Conservation (phyloP, 2,888 invertebrate genomes). For the Acleris cristana region DNA sequence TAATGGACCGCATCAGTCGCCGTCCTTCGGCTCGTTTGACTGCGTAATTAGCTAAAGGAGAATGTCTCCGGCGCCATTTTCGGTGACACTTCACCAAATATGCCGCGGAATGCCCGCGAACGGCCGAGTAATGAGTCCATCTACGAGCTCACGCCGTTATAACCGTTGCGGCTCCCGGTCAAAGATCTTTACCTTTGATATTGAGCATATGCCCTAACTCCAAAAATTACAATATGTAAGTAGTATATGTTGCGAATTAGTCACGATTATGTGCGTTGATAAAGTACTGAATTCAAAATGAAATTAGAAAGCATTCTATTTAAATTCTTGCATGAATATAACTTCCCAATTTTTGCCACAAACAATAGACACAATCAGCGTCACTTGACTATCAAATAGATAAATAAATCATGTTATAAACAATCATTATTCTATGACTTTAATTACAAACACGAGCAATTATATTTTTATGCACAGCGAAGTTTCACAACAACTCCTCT, state of each 20-base stretch:
- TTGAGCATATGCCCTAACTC: background rate
- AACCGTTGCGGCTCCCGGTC: slow-evolving; percentile 29
- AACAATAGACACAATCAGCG: slow-evolving; percentile 19
- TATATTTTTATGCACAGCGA: slow-evolving; percentile 17
- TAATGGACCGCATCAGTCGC: slow-evolving; percentile 56
- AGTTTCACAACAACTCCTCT: slow-evolving; percentile 7
- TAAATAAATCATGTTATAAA: background rate
- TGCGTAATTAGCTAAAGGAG: slow-evolving; percentile 61
- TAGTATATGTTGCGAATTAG: no score
- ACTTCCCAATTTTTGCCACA: background rate
- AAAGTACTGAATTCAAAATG: no score
- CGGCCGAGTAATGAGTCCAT: slow-evolving; percentile 17
- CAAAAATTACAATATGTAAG: no score
- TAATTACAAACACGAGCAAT: slow-evolving; percentile 19
- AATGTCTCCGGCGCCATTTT: slow-evolving; percentile 47
- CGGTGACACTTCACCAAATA: slow-evolving; percentile 40
- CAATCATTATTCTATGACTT: background rate
- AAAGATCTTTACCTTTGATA: slow-evolving; percentile 20
- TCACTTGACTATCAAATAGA: slow-evolving; percentile 8
- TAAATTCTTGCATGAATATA: background rate
- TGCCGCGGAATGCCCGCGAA: slow-evolving; percentile 20
- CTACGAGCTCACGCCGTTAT: slow-evolving; percentile 23
- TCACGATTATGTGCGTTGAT: no score
- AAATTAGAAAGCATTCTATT: slow-evolving; percentile 27
- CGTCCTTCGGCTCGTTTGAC: slow-evolving; percentile 59